Percentiles rank a stretch among this genome's conserved stretches.
These are phyloP conservation scores for Dasyornis broadbenti DNA, from an alignment of 2,113 vertebrate genomes.

Conservation along the genomic window DNA sequence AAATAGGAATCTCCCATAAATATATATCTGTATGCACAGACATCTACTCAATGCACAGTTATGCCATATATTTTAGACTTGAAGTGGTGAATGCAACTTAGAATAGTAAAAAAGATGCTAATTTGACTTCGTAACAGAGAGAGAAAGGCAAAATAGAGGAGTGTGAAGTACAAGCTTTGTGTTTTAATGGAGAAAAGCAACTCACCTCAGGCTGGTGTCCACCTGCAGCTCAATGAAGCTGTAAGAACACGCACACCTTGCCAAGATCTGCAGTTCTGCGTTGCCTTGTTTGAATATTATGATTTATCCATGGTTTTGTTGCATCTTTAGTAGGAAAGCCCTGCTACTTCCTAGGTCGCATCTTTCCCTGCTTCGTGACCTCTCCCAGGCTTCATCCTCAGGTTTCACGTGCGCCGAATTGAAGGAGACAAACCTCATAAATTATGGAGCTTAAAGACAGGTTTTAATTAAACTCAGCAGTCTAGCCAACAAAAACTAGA, in stretches of 20 bases:
- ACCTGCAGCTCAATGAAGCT: not conserved
- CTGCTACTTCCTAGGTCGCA: not conserved
- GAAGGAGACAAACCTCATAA: not conserved
- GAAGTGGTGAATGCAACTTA: not conserved
- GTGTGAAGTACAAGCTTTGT: not conserved
- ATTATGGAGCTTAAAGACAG: not conserved
- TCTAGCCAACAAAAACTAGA: not conserved
- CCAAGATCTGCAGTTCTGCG: not conserved
- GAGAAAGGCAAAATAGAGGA: not conserved
- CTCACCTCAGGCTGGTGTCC: not conserved
- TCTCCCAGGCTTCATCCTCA: not conserved
- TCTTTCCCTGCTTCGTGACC: not conserved
- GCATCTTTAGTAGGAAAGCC: not conserved
- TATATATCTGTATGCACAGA: not conserved
- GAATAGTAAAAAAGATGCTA: not conserved
- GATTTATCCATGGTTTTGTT: not conserved
- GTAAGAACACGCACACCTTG: accelerated
- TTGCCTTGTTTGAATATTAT: not conserved
- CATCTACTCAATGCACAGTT: not conserved
- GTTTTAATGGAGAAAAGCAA: not conserved
- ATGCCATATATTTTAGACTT: not conserved
- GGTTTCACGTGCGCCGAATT: not conserved
- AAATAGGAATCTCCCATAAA: not conserved
- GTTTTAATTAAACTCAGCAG: not conserved
- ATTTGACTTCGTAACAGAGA: not conserved